These are phyloP conservation scores for Tetramorium parvispinum DNA, from an alignment of 1,140 invertebrate genomes.

Conservation along the genomic window DNA sequence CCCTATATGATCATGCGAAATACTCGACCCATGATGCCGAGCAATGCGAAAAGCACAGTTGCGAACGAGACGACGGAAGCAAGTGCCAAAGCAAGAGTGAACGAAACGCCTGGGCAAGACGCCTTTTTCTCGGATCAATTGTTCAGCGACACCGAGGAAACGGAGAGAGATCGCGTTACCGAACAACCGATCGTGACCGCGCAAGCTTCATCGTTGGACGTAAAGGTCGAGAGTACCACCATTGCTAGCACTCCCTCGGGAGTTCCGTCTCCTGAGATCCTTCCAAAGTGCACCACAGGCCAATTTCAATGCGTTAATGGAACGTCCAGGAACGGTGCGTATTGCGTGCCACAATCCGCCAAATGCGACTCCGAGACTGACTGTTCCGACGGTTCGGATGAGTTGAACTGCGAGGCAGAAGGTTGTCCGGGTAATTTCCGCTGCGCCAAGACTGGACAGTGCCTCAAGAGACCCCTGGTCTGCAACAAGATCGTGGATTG, in stretches of 20 bases:
- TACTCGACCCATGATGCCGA: neutral
- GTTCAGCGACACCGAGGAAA: neutral
- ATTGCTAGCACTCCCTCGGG: neutral
- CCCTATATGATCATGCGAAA: slow-evolving; percentile 61
- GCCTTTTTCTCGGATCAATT: slow-evolving; percentile 13
- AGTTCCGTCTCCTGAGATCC: slow-evolving; percentile 67
- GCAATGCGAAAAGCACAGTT: neutral
- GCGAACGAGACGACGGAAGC: neutral
- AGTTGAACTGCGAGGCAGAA: slow-evolving; percentile 87
- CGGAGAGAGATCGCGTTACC: slow-evolving; percentile 9
- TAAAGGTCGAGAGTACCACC: neutral
- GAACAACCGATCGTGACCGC: neutral
- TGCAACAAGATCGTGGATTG: slow-evolving; percentile 92
- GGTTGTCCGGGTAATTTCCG: slow-evolving; percentile 88
- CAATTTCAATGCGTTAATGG: slow-evolving; percentile 89
- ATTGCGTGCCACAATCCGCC: slow-evolving; percentile 86
- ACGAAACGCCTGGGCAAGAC: neutral
- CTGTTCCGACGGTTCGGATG: slow-evolving; percentile 89
- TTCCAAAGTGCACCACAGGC: slow-evolving; percentile 86
- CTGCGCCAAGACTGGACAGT: slow-evolving; percentile 90
- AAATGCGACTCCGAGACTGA: slow-evolving; percentile 88
- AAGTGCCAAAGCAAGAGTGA: neutral
- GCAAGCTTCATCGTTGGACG: slow-evolving; percentile 17
- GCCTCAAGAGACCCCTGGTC: slow-evolving; percentile 89
- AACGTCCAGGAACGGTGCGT: slow-evolving; percentile 87